Evolutionary conservation across 2,888 invertebrate species (phyloP), one percentile per base, ranked within the genome.

Genomic region (Aporophyla lueneburgensis): DNA sequence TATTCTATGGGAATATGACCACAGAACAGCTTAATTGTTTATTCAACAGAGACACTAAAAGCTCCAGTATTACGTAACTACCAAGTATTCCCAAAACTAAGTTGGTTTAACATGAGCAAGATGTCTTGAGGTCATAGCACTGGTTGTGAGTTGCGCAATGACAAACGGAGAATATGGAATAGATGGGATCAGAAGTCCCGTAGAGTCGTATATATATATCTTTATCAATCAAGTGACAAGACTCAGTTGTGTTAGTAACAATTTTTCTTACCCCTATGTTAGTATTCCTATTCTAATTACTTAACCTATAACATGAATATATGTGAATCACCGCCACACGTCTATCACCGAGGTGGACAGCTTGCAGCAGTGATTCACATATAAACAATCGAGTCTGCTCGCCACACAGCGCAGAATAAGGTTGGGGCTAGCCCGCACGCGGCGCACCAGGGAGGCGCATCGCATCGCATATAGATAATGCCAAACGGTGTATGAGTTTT

Each of bases 101-200:
- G 74, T 74, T n/a, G 63, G 10, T 75, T 81, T 80, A 74, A 76
- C 63, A 76, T 81, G 65, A 80, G 51, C 67, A 65, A 72, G 88
- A 71, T 80, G 70, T 76, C 80, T 79, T 61, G 80, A 66, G 87
- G 88, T 87, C 87, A 84, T 78, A 76, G 87, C 56, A 82, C 87
- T 83, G 70, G 21, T 19, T 63, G 70, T 86, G 53, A 40, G 61
- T 87, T 81, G 66, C 76, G 80, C 72, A 88, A 88, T 81, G 66
- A n/a, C 76, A 77, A 24, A 79, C 61, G 10, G 61, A 56, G 43
- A 61, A 74, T 33, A 51, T 54, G 58, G 54, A 69, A 58, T 49
- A 85, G 53, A 61, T 62, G 9, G 21, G 3, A 27, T 24, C 74
- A 85, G 81, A 85, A 74, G 75, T 43, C 16, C 53, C 53, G 71